Evolutionary conservation across 2,113 vertebrate genomes (phyloP).

Genomic region (Amblyornis subalaris): DNA sequence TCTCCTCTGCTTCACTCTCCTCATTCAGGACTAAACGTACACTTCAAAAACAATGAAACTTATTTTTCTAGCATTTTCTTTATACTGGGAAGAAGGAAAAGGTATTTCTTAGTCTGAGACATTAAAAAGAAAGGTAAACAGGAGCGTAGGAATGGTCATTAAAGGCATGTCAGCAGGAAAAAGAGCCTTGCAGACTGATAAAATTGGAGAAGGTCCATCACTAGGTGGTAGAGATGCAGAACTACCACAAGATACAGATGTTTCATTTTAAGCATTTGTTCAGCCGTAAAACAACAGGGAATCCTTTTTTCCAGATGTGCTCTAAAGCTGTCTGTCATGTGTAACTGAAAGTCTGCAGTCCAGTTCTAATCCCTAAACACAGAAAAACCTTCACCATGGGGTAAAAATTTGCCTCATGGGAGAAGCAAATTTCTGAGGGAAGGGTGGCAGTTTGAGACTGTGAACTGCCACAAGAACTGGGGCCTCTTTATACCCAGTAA

Average conservation of each 20-base stretch:
- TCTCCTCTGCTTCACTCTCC: neutral
- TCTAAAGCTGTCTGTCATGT: neutral
- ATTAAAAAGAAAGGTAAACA: neutral
- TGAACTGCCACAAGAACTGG: neutral
- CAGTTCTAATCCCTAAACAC: neutral
- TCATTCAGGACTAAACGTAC: neutral
- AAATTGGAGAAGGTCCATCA: neutral
- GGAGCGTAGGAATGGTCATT: neutral
- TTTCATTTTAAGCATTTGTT: neutral
- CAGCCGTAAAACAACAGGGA: neutral
- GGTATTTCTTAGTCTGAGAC: neutral
- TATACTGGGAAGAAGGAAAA: neutral
- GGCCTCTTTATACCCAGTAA: neutral
- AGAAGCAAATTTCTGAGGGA: neutral
- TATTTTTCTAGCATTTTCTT: neutral
- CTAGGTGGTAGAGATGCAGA: neutral
- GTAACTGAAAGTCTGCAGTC: neutral
- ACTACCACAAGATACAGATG: neutral
- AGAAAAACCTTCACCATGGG: neutral
- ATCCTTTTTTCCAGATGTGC: neutral
- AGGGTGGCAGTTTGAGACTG: neutral
- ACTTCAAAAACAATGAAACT: neutral
- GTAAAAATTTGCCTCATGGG: neutral
- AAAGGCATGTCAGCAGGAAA: neutral
- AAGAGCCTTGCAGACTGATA: neutral